Base-by-base conservation (phyloP, 2,113 vertebrate genomes). In the Gadus chalcogrammus region DNA sequence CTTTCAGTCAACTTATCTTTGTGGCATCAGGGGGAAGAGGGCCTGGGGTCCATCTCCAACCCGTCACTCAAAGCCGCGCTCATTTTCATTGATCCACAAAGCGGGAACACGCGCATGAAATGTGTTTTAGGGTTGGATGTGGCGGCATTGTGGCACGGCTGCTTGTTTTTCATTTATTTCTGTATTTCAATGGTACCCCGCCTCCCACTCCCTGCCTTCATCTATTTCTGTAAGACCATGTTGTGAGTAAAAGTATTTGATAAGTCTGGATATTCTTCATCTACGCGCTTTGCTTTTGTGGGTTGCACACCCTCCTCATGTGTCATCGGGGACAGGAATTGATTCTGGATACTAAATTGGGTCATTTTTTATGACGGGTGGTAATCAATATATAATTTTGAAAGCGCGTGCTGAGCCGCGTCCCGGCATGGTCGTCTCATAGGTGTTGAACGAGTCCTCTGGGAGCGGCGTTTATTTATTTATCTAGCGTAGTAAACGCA, bases 261-360 rank as follows among this genome's bases (percentile, higher is more conserved):
- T 48, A 48, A 15, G 35, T 70, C 55, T 27, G 67, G 55, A 81
- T 85, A 64, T 53, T 61, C 73, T 62, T 67, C 73, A 82, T 62
- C 71, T 70, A 38, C 52, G 63, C 17, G 16, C 53, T 48, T 12
- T 48, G 42, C 12, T 48, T 48, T 48, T 48, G 6, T 48, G 8
- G 42, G 79, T 83, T 2, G 12, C 68, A 70, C 35, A 55, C 53
- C 62, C 38, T 70, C 65, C n/a, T 58, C n/a, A 58, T 58, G 59
- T 68, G n/a, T 80, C 77, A 77, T 61, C 71, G 69, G 75, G 61
- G 75, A 52, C 62, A 60, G 27, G 63, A 78, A 89, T 90, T 88
- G 89, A 90, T 88, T 89, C 83, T 80, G 69, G 77, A 71, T 84
- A 76, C 65, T 69, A 80, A 85, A 89, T 85, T 86, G 81, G 79